Conservation (phyloP, 2,797 vertebrate genomes). For the Psittacula echo region DNA sequence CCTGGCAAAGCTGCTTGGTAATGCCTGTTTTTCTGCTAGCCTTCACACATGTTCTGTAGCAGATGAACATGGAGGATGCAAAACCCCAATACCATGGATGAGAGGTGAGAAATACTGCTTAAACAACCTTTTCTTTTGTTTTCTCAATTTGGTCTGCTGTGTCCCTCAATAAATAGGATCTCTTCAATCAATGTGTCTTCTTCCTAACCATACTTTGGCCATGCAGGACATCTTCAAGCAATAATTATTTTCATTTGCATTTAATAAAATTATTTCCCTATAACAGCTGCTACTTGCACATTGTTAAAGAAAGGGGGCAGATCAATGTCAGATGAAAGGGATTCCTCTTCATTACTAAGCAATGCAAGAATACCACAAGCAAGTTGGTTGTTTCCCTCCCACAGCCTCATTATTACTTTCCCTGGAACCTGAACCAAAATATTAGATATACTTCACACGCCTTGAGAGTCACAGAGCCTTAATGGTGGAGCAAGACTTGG, state of each 20-base stretch:
- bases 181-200: not conserved
- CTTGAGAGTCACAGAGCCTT: not conserved
- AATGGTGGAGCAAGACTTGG: not conserved
- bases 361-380: not conserved
- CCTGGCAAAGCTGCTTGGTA: not conserved
- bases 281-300: not conserved
- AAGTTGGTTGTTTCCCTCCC: not conserved
- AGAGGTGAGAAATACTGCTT: not conserved
- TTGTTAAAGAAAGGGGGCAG: not conserved
- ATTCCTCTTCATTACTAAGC: not conserved
- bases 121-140: not conserved
- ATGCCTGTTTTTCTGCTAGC: not conserved
- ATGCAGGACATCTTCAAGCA: not conserved
- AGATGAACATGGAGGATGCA: not conserved
- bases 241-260: not conserved
- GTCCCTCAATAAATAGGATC: not conserved
- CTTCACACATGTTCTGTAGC: fast-evolving
- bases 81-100: not conserved
- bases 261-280: not conserved
- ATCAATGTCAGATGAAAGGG: not conserved
- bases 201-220: not conserved
- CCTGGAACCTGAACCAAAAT: not conserved
- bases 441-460: not conserved
- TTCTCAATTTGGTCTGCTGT: not conserved
- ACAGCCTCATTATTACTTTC: not conserved